Base-by-base conservation (phyloP, 1,140 invertebrate species). In the Battus philenor region DNA sequence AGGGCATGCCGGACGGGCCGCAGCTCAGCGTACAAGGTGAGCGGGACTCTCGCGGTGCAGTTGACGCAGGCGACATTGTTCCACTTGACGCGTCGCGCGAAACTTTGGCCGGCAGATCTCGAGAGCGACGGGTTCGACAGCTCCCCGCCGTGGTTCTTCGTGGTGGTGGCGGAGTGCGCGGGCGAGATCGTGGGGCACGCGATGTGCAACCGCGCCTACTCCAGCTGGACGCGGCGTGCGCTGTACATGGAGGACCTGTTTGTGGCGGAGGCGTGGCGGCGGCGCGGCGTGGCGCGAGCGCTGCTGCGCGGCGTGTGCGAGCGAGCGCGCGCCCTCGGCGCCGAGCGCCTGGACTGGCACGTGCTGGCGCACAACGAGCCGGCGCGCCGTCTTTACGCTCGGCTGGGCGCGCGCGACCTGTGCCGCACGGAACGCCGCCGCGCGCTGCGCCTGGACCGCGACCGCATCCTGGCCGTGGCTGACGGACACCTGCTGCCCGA, bases 231-330 rank as follows among this genome's bases (percentile, higher is more conserved):
- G 39, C 50, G 73, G 8, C 69, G 66, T 55, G 67, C 73, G 39
- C 50, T 70, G 48, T 77, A 80, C 66, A 8, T 80, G 6, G 76
- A 80, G 58, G 76, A 80, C 59, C 50, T 80, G 29, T 76, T 54
- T 59, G 76, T 80, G 58, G 27, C 9, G 13, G 65, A 62, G 1
- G n/a, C 0, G 9, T 45, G 29, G 33, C 61, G 76, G 12, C 49
- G 61, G 29, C 36, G 29, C 20, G 68, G 76, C 38, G 57, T 77
- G 13, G 76, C 53, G 2, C 30, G 18, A 0, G 10, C 2, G 1
- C 51, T 80, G n/a, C 16, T 80, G 51, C 47, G 29, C 15, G 47
- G 49, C 11, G 57, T 79, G n/a, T 72, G 70, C 32, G 46, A 54
- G 64, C 46, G 49, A 13, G 54, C 54, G 41, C n/a, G 53, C 31